Evolutionary conservation across 2,797 vertebrate genomes (phyloP).

Genomic region (Decapterus maruadsi): DNA sequence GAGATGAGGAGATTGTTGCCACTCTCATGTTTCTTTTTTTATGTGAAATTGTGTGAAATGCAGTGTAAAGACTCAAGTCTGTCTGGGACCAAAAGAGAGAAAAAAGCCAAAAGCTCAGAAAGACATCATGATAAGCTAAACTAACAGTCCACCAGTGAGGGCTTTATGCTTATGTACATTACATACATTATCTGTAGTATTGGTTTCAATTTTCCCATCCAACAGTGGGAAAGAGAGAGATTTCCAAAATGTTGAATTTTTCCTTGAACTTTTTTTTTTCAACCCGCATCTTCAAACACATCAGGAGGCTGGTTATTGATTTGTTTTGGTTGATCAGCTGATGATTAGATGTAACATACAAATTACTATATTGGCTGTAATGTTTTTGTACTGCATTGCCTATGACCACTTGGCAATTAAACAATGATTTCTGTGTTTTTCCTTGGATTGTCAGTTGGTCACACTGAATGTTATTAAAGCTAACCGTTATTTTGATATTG

Average conservation of each 20-base stretch:
- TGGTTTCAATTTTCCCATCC: background rate
- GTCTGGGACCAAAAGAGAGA: no score
- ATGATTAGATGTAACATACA: conserved; percentile 18
- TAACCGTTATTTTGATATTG: background rate
- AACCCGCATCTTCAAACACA: background rate
- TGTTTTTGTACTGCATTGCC: background rate
- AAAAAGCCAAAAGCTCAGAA: no score
- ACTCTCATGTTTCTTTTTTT: no score
- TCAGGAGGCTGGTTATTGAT: conserved; percentile 11
- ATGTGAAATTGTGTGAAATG: background rate
- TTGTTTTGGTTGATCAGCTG: conserved; percentile 14
- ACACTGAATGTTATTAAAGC: background rate
- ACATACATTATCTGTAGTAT: background rate
- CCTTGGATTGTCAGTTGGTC: background rate
- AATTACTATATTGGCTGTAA: conserved; percentile 1
- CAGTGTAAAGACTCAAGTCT: background rate
- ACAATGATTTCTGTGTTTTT: background rate
- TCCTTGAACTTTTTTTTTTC: background rate
- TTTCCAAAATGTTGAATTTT: background rate
- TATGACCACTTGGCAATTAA: conserved; percentile 9
- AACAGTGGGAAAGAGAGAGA: background rate
- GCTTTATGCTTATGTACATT: background rate
- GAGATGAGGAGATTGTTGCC: background rate
- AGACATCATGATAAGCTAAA: no score
- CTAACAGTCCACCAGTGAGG: background rate